These are phyloP conservation scores for Petroica traversi DNA, from an alignment of 2,113 vertebrate genomes.

Conservation along the genomic window DNA sequence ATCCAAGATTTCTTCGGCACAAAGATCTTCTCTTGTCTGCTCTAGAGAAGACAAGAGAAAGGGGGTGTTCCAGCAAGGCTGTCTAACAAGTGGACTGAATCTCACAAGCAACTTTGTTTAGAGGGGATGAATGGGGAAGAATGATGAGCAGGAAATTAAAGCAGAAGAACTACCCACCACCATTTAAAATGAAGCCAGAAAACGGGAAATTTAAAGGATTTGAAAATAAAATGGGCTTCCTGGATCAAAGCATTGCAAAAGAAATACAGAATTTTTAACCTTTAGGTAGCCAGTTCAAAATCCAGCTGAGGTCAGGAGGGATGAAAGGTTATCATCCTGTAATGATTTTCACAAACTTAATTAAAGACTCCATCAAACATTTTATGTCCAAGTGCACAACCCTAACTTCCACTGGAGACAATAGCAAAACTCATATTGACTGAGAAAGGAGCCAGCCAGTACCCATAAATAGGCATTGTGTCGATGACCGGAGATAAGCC, in stretches of 20 bases:
- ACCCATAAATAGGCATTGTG: background rate
- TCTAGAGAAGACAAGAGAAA: background rate
- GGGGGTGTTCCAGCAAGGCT: background rate
- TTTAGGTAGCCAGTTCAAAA: conserved; percentile 50
- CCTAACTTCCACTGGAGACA: background rate
- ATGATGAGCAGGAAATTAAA: conserved; percentile 24
- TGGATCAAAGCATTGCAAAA: conserved; percentile 34
- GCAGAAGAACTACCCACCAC: background rate
- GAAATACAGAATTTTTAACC: conserved; percentile 32
- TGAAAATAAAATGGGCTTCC: conserved; percentile 23
- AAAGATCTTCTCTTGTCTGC: background rate
- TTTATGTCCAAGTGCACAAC: conserved; percentile 17
- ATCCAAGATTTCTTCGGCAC: background rate
- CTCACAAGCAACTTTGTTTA: background rate
- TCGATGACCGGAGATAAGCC: background rate
- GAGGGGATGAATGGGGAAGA: background rate
- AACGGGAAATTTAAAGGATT: conserved; percentile 42
- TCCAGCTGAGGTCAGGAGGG: conserved; percentile 23
- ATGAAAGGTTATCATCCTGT: conserved; percentile 46
- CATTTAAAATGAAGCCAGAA: conserved; percentile 22
- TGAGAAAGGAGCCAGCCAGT: background rate
- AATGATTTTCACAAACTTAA: conserved; percentile 47
- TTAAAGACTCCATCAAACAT: conserved; percentile 35
- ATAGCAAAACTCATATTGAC: background rate
- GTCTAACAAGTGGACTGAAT: background rate